Base-by-base conservation (phyloP, 2,888 invertebrate species). In the Drosophila suboccidentalis region DNA sequence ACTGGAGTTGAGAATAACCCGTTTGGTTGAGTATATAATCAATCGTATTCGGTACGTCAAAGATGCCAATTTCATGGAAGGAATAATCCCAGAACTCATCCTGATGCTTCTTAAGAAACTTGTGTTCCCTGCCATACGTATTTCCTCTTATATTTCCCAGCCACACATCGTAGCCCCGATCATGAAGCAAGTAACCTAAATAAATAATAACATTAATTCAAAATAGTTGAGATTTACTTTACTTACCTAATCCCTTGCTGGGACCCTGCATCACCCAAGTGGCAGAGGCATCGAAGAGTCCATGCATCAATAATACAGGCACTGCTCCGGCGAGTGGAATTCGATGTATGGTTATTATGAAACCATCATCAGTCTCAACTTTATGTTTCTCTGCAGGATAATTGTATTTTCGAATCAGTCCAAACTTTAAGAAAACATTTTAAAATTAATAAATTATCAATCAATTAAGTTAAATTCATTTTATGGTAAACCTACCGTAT, bases 1-100 rank as follows among this genome's bases (percentile, higher is more conserved):
- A 96, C 71, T 92, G 93, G 3, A 96, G 68, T 43, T 93, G 91
- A 5, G 92, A 69, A 32, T 92, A 92, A 0, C 93, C 91, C 0
- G 95, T 94, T 4, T 3, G 17, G 0, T 4, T 5, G 0, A 95
- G 92, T 11, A 95, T 93, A 83, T 95, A 95, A 90, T 98, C 96
- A 50, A 98, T 95, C 93, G 95, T 95, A 0, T 96, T 94, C 0
- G 98, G 97, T 36, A 98, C 84, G 91, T 98, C 98, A 76, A 94
- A 94, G 17, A 93, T 75, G 0, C 95, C 96, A 93, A 96, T 95
- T 91, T 96, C 95, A 83, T 96, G 95, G 93, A 94, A 96, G 64
- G 95, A 95, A 82, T 93, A 95, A 61, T 93, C 91, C 95, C 95
- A 95, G 91, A 94, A 95, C 17, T 91, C 91, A 0, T 73, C 63